A percentile compares a stretch with the other conserved stretches of the same genome.
phyloP scores from a whole-genome alignment of 2,888 invertebrate genomes.

The Allacma fusca region DNA sequence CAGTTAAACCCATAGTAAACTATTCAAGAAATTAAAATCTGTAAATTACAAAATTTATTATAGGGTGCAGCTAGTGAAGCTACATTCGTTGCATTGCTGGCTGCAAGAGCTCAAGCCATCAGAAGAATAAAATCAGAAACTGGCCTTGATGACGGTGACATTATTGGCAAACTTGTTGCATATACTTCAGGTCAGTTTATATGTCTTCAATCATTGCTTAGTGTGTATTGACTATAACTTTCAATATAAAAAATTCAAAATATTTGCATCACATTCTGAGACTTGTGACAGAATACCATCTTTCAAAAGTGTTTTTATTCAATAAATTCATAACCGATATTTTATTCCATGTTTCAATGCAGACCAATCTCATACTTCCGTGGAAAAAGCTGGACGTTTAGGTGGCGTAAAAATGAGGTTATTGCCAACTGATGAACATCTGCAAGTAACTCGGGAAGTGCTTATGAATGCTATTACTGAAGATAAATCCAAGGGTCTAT shows the following conservation, averaged over 20 bases:
- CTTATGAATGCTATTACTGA: conserved; percentile 81
- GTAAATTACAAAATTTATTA: background rate
- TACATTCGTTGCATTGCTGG: conserved; percentile 88
- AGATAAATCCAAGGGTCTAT: conserved; percentile 86
- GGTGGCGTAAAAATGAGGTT: conserved; percentile 83
- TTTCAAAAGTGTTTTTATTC: too few relatives aligned
- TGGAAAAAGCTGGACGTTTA: conserved; percentile 88
- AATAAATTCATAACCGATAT: too few relatives aligned
- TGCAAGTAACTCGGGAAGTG: conserved; percentile 77
- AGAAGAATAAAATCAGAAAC: conserved; percentile 77
- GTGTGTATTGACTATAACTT: too few relatives aligned
- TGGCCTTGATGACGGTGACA: conserved; percentile 75
- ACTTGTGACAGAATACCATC: too few relatives aligned
- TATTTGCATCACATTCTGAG: too few relatives aligned
- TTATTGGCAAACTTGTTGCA: conserved; percentile 81
- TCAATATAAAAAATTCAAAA: too few relatives aligned
- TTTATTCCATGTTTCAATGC: conserved; percentile 51
- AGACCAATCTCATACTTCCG: conserved; percentile 92
- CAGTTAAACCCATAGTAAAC: too few relatives aligned
- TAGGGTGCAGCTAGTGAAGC: conserved; percentile 96
- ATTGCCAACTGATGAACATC: conserved; percentile 76
- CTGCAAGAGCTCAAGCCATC: conserved; percentile 81
- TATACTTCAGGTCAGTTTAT: conserved; percentile 78
- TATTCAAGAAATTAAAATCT: background rate
- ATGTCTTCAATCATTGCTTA: too few relatives aligned